These are phyloP conservation scores for Motacilla alba DNA, from an alignment of 2,113 vertebrate species.

Conservation along the genomic window DNA sequence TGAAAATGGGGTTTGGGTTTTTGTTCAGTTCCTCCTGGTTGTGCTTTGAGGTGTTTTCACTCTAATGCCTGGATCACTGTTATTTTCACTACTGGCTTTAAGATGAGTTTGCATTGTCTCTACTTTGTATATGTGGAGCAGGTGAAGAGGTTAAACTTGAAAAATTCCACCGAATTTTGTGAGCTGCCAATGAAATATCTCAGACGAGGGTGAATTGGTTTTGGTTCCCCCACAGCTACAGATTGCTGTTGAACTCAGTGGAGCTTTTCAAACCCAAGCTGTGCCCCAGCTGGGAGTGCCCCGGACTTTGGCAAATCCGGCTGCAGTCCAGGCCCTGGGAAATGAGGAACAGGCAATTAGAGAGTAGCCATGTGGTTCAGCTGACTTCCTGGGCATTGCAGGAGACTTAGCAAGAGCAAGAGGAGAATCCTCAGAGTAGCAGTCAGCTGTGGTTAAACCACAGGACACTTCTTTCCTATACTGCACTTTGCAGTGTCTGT, in stretches of 20 bases:
- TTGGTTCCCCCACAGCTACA: not conserved
- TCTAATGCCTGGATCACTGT: not conserved
- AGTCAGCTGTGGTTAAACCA: not conserved
- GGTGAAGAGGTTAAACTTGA: not conserved
- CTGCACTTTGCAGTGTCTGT: not conserved
- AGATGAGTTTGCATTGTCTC: not conserved
- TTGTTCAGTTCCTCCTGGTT: not conserved
- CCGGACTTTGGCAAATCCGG: not conserved
- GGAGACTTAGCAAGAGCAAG: not conserved
- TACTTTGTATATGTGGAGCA: not conserved
- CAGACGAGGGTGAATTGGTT: not conserved
- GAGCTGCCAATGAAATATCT: not conserved
- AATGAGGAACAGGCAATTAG: not conserved
- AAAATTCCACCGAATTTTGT: not conserved
- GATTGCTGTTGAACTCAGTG: not conserved
- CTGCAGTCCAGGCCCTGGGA: not conserved
- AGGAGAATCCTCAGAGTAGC: not conserved
- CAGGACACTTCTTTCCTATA: not conserved
- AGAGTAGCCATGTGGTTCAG: not conserved
- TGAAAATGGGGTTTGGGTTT: not conserved
- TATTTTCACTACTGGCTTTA: not conserved
- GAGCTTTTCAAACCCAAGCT: not conserved
- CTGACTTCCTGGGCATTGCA: not conserved
- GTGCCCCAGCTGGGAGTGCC: not conserved
- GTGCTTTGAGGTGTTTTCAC: not conserved